Base-by-base conservation (phyloP, 2,797 vertebrate species). In the Odontamblyopus lacepedii region DNA sequence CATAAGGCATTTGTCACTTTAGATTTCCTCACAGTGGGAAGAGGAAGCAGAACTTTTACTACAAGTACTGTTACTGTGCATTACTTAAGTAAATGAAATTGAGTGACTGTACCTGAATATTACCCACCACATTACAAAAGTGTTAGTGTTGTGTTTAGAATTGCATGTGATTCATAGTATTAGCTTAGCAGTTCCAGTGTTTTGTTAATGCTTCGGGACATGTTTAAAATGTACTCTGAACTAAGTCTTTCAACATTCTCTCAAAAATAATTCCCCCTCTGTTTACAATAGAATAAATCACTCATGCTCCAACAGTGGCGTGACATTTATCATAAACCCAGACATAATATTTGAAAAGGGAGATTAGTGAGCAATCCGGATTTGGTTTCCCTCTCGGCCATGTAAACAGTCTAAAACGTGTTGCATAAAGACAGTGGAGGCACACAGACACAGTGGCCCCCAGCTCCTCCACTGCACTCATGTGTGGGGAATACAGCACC, bases 371-470 rank as follows among this genome's bases (percentile, higher is more conserved):
- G 70, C 85, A 83, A 84, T 89, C 80, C 70, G 23, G 77, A 68
- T 89, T 88, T 72, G 82, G 77, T 73, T 83, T 78, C 78, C 80
- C 82, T 82, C 87, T 84, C 73, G 78, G 80, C 70, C 63, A 78
- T 62, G 78, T 44, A 27, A 32, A 50, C 29, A 65, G 23, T 23
- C 2, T 5, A 29, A 59, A 29, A 5, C 12, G 26, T 15, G 56
- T 1, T 29, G 56, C 23, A 73, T 71, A 77, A 81, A 75, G 73
- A 79, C 67, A 61, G 81, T 89, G 88, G 35, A 9, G 9, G 92
- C 90, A 84, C 87, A 89, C 91, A 75, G 83, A 89, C 78, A 23
- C 23, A 23, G 23, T 63, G 82, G 90, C 74, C 83, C 77, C 72
- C 59, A 84, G 85, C 84, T 67, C 63, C 84, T 79, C 86, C 29